Base-by-base conservation (phyloP, 37 sponge, comb jelly and placozoan genomes). In the Aplysina aerophoba region DNA sequence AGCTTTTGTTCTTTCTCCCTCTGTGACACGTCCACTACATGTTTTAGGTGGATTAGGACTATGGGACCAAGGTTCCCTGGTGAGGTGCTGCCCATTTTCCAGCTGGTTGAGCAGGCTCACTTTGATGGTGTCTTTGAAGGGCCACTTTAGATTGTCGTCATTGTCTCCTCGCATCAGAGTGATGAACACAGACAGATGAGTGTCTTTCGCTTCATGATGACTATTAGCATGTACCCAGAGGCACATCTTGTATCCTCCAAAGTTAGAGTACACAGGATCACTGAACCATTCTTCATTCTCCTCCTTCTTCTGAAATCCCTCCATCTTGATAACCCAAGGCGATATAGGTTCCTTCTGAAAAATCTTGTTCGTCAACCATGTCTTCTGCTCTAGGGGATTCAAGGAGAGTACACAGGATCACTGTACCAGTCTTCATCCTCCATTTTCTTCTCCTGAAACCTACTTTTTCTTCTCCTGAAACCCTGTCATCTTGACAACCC, bases 181-280 rank as follows among this genome's bases (percentile, higher is more conserved):
- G 41, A 85, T 21, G 73, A 59, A 85, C 31, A 84, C 54, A 20
- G 89, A 81, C 27, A 89, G 20, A 53, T 89, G 85, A 15, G 85
- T 84, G 11, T 81, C 81, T 71, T 71, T 84, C 0, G 38, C 81
- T 0, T 64, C 50, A 44, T 44, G 50, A 44, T 3, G 3, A 8
- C 50, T 8, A 44, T 44, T 11, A 6, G 79, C 81, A 41, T 89
- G 73, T 25, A 89, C 55, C 11, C 67, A 73, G n/a, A 89, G 67
- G 30, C 81, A 44, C 84, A 89, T 59, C 55, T 69, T 63, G 81
- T 89, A 89, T 20, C 89, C 89, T 34, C 73, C 30, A 36, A 75
- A 75, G 20, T 38, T 30, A 21, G 84, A 33, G 80, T 83, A 69
- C 72, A 89, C 79, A 4, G 85, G 83, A 0, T 61, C 54, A 55